Base-by-base conservation (phyloP, 2,113 vertebrate genomes). In the Equus przewalskii region DNA sequence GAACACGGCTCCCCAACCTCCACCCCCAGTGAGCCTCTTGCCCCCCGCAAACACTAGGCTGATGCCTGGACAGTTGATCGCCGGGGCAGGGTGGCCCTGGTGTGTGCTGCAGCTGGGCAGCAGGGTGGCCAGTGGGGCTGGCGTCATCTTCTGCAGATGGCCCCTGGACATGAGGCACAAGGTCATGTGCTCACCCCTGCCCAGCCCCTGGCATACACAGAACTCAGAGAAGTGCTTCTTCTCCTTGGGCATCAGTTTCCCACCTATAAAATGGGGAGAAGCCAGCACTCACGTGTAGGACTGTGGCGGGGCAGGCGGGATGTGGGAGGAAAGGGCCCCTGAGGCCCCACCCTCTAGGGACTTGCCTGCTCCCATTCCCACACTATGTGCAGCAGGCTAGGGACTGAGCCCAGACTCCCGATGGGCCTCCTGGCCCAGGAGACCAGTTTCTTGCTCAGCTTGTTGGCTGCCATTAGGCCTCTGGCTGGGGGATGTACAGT, bases 391-490 rank as follows among this genome's bases (percentile, higher is more conserved):
- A 5, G 15, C 54, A 44, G 65, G 72, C 7, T 1, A n/a, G 46
- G 3, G 65, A 24, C 88, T 2, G n/a, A 24, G n/a, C 69, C 21
- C 22, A 5, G 65, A 14, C 8, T 49, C 70, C 82, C 30, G 0
- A 2, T 33, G 4, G 3, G 62, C 30, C 15, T 44, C 24, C 19
- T n/a, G 41, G 24, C 3, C 41, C 4, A 7, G 6, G 44, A 36
- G 54, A 64, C 30, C 5, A 44, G 69, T 0, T 33, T 60, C 65
- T 58, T 24, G 33, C 18, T 85, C 41, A 33, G 4, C 7, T 2
- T 3, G 6, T 33, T 9, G 2, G 60, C 11, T 15, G 12, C 3
- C 7, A 0, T 33, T 18, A 6, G 19, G n/a, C 1, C 19, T 33
- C 28, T 60, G 75, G 56, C 11, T 6, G 19, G 41, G 73, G 62